phyloP scores from a whole-genome alignment of 37 sponge, comb jelly and placozoan genomes.

The Halisarca cf. caerulea region DNA sequence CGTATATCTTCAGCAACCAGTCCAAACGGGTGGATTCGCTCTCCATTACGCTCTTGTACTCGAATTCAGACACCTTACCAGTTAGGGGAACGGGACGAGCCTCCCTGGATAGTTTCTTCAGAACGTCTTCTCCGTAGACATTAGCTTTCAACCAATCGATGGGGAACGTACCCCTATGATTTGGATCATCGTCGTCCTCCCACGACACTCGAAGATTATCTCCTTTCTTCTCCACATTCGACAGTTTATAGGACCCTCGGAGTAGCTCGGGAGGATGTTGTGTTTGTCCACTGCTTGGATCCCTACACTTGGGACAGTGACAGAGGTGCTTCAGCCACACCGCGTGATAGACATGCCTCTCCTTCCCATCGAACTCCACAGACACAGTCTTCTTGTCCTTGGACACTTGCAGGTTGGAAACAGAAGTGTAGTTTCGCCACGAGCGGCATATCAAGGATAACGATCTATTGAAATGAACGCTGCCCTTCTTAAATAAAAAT shows the following conservation, averaged over 20 bases:
- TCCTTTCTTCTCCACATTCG: no score
- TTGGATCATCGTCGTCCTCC: neutral
- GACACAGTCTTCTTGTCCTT: neutral
- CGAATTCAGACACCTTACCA: neutral
- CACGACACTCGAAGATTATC: neutral
- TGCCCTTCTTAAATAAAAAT: no score
- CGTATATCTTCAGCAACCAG: neutral
- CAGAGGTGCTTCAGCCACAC: slow-evolving; percentile 6
- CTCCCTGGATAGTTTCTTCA: neutral
- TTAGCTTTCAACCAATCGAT: neutral
- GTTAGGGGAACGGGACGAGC: neutral
- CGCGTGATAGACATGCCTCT: neutral
- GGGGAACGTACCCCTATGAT: neutral
- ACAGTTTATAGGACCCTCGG: neutral
- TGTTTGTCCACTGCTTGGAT: neutral
- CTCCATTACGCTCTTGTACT: neutral
- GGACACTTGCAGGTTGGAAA: no score
- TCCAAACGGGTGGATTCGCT: neutral
- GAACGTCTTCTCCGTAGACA: neutral
- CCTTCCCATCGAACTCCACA: neutral
- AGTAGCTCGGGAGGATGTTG: no score
- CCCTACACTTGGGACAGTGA: slow-evolving; percentile 15
- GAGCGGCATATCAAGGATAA: no score
- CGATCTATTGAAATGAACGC: no score
- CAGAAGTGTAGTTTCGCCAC: no score